phyloP scores from a whole-genome alignment of 2,888 invertebrate species.

The Nephrotoma appendiculata region DNA sequence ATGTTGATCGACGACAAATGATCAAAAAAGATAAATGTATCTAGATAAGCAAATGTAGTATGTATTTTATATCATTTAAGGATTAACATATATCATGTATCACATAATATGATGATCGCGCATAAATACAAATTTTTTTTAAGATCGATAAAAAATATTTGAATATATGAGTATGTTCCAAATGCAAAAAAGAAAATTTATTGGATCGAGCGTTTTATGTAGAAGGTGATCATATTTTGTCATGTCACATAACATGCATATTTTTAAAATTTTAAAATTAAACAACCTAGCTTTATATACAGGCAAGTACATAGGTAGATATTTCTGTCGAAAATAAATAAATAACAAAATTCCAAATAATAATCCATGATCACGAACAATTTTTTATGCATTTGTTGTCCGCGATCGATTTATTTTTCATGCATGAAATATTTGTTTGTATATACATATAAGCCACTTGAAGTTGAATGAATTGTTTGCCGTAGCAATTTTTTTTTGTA shows the following conservation, averaged over 20 bases:
- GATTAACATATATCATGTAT: neutral
- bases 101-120: neutral
- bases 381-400: neutral
- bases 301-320: neutral
- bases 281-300: neutral
- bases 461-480: neutral
- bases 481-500: neutral
- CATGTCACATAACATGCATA: neutral
- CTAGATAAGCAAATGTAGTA: neutral
- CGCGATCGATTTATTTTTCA: neutral
- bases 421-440: neutral
- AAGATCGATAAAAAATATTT: too few species aligned
- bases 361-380: neutral
- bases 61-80: neutral
- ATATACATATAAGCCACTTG: neutral
- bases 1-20: neutral
- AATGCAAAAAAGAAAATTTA: neutral
- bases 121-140: neutral
- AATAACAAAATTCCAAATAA: neutral
- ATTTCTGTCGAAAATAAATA: neutral
- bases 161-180: neutral
- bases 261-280: too few species aligned
- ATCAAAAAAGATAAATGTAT: neutral
- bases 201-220: neutral
- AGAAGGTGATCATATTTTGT: neutral